Percentiles rank a stretch among this genome's conserved stretches.
Evolutionary conservation across 2,797 vertebrate species (phyloP).

Genomic region (Poeciliopsis turneri): DNA sequence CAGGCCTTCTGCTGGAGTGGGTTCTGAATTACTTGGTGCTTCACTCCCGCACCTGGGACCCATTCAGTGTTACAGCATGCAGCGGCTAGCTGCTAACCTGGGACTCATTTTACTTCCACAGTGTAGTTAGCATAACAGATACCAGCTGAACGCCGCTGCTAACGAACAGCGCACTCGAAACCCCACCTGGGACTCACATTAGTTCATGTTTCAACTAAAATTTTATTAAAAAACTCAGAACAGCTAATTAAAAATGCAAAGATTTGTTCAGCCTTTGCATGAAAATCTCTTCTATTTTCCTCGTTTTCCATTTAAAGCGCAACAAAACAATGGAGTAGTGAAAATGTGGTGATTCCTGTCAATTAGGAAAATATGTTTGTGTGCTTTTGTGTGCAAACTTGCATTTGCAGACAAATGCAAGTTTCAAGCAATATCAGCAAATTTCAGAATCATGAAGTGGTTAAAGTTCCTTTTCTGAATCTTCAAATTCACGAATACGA

Average conservation of each 20-base stretch:
- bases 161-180: slow-evolving; percentile 34
- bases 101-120: slow-evolving; percentile 64
- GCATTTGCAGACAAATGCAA: neutral
- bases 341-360: neutral
- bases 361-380: neutral
- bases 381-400: too few relatives aligned
- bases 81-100: slow-evolving; percentile 67
- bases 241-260: neutral
- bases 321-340: neutral
- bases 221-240: neutral
- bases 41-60: slow-evolving; percentile 77
- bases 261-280: neutral
- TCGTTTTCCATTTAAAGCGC: neutral
- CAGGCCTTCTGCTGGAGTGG: slow-evolving; percentile 80
- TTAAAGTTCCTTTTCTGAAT: neutral
- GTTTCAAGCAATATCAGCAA: neutral
- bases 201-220: neutral
- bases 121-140: slow-evolving; percentile 67
- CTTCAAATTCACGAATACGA: neutral
- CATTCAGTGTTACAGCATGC: slow-evolving; percentile 65
- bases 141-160: slow-evolving; percentile 26
- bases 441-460: neutral
- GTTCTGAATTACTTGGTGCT: slow-evolving; percentile 82
- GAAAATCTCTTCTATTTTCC: neutral
- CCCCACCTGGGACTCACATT: slow-evolving; percentile 20